These are phyloP conservation scores for Pollenia amentaria DNA, from an alignment of 2,888 invertebrate species.

Conservation along the genomic window DNA sequence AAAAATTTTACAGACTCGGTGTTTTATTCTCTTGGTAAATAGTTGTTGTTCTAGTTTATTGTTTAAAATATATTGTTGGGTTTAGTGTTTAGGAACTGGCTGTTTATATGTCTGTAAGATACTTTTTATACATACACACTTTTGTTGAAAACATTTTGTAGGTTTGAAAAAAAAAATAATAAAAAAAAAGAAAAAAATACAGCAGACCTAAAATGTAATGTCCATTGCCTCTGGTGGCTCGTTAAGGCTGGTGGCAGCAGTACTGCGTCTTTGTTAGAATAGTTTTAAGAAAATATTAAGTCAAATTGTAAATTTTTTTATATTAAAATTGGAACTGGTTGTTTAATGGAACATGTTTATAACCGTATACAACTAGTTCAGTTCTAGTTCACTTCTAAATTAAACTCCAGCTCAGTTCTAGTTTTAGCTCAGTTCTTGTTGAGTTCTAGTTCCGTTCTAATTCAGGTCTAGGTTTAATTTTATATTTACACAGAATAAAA, in stretches of 20 bases:
- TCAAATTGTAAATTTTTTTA: too few species aligned
- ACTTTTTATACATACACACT: neutral
- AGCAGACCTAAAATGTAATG: neutral
- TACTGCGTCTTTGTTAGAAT: too few species aligned
- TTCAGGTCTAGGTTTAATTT: slow-evolving; percentile 6
- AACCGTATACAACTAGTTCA: neutral
- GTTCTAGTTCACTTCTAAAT: slow-evolving; percentile 1
- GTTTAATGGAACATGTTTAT: too few species aligned
- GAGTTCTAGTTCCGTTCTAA: slow-evolving; percentile 6
- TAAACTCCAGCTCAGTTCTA: too few species aligned
- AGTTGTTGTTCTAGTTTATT: neutral
- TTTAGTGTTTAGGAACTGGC: neutral
- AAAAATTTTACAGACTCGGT: neutral
- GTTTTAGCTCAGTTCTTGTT: neutral
- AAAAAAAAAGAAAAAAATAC: neutral
- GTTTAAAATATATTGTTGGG: neutral
- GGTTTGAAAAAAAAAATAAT: neutral
- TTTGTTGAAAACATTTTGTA: neutral
- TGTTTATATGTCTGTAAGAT: slow-evolving; percentile 10
- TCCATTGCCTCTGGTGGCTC: neutral
- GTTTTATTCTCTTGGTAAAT: neutral
- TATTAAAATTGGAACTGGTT: too few species aligned
- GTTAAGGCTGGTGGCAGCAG: neutral
- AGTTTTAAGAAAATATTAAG: too few species aligned
- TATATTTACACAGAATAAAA: too few species aligned